phyloP scores from a whole-genome alignment of 2,113 vertebrate genomes.

The Triplophysa dalaica region DNA sequence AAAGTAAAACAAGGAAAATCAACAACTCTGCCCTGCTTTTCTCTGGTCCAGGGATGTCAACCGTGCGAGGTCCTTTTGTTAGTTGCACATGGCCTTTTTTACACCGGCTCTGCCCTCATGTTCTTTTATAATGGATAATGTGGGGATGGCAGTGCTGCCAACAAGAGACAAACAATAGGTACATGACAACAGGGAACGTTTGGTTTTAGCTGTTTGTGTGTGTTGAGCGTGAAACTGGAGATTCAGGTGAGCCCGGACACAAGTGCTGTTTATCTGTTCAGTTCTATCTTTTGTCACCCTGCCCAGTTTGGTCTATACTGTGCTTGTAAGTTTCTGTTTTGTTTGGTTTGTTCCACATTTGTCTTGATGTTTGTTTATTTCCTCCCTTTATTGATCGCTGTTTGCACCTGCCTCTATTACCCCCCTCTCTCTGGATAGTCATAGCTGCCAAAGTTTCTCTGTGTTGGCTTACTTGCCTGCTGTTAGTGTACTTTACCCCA shows the following conservation, averaged over 20 bases:
- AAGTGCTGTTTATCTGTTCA: slow-evolving; percentile 45
- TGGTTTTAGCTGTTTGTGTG: slow-evolving; percentile 13
- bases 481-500: slow-evolving; percentile 2
- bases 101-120: neutral
- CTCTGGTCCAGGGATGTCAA: neutral
- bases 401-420: slow-evolving; percentile 1
- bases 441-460: neutral
- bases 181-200: neutral
- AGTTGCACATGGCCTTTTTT: slow-evolving; percentile 11
- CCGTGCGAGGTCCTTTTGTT: slow-evolving; percentile 6
- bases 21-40: neutral
- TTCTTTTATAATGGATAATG: slow-evolving; percentile 15
- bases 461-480: slow-evolving; percentile 1
- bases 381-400: neutral
- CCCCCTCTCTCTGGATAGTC: neutral
- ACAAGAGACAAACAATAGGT: slow-evolving; percentile 5
- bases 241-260: slow-evolving; percentile 3
- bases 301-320: too few relatives aligned
- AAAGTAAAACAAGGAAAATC: neutral
- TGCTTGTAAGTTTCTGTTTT: too few relatives aligned
- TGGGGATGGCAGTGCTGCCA: slow-evolving; percentile 12
- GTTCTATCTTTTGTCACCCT: too few relatives aligned
- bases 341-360: too few relatives aligned
- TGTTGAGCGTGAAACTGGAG: neutral
- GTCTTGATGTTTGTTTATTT: neutral